Percentiles rank a stretch among this genome's conserved stretches.
phyloP scores from a whole-genome alignment of 2,888 invertebrate species.

The Ditula angustiorana region DNA sequence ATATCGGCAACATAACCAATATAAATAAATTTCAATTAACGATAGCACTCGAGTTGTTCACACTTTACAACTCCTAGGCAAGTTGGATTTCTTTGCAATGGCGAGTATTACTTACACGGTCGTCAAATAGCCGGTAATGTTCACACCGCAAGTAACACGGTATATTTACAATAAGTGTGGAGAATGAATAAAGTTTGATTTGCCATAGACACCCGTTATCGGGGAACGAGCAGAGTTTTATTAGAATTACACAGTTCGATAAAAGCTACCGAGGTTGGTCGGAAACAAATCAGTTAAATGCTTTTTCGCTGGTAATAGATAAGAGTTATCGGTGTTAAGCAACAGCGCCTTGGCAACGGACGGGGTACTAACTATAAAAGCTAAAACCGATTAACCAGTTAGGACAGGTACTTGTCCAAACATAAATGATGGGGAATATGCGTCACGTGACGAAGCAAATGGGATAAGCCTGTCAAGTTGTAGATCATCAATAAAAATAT shows the following conservation, averaged over 20 bases:
- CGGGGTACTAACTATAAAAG: too few relatives aligned
- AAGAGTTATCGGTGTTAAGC: slow-evolving; percentile 27
- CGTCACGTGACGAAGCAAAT: too few relatives aligned
- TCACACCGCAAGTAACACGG: slow-evolving; percentile 32
- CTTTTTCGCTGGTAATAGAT: slow-evolving; percentile 23
- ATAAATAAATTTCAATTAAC: slow-evolving; percentile 16
- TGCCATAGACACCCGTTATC: slow-evolving; percentile 28
- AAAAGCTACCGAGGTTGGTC: slow-evolving; percentile 30
- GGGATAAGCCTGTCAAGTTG: too few relatives aligned
- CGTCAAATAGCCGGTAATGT: slow-evolving; percentile 27
- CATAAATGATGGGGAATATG: too few relatives aligned
- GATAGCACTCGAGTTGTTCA: slow-evolving; percentile 8
- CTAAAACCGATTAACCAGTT: too few relatives aligned
- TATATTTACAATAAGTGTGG: slow-evolving; percentile 18
- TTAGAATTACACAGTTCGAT: slow-evolving; percentile 30
- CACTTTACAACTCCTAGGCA: slow-evolving; percentile 8
- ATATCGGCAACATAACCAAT: slow-evolving; percentile 6
- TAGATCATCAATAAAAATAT: too few relatives aligned
- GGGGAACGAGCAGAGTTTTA: slow-evolving; percentile 16
- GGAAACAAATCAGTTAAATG: slow-evolving; percentile 34
- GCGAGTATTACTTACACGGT: slow-evolving; percentile 19
- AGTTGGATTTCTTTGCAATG: slow-evolving; percentile 14
- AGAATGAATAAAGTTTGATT: slow-evolving; percentile 13
- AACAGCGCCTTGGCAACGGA: slow-evolving; percentile 3
- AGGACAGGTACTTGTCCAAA: too few relatives aligned